phyloP scores from a whole-genome alignment of 2,888 invertebrate genomes.

The Catonia carolina region DNA sequence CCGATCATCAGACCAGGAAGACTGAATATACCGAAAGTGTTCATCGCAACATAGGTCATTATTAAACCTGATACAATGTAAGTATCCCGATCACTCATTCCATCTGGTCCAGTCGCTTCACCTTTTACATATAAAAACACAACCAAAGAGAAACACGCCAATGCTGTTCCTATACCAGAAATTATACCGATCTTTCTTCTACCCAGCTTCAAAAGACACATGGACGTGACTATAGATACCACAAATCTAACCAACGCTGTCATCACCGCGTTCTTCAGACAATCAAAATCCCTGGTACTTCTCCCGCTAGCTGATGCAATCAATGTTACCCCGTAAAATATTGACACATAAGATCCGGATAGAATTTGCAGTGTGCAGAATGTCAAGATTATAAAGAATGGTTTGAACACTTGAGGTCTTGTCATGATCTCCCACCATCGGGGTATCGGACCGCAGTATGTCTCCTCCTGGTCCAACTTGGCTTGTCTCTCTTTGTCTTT shows the following conservation, averaged over 20 bases:
- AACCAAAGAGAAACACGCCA: slow-evolving; percentile 55
- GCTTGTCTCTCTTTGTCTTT: slow-evolving; percentile 47
- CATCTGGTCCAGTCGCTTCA: slow-evolving; percentile 26
- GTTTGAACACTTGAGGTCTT: slow-evolving; percentile 59
- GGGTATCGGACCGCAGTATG: slow-evolving; percentile 41
- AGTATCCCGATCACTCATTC: slow-evolving; percentile 29
- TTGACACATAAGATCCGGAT: slow-evolving; percentile 68
- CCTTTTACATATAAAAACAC: slow-evolving; percentile 45
- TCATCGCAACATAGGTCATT: slow-evolving; percentile 63
- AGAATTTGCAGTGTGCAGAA: slow-evolving; percentile 67
- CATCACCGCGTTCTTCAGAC: slow-evolving; percentile 57
- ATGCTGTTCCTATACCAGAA: slow-evolving; percentile 60
- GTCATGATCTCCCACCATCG: slow-evolving; percentile 24
- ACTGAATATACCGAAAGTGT: slow-evolving; percentile 65
- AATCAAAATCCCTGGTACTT: slow-evolving; percentile 37
- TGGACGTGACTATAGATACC: slow-evolving; percentile 59
- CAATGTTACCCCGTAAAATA: slow-evolving; percentile 72
- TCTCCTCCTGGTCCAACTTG: slow-evolving; percentile 48
- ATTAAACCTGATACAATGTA: slow-evolving; percentile 45
- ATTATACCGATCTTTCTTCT: slow-evolving; percentile 58
- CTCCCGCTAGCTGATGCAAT: slow-evolving; percentile 42
- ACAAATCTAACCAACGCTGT: slow-evolving; percentile 59
- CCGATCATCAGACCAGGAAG: slow-evolving; percentile 70
- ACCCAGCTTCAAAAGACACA: slow-evolving; percentile 56
- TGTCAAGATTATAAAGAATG: slow-evolving; percentile 62